Percentiles rank a stretch among this genome's conserved stretches.
These are phyloP conservation scores for Gryon sp. DNA, from an alignment of 1,140 invertebrate genomes.

Conservation along the genomic window DNA sequence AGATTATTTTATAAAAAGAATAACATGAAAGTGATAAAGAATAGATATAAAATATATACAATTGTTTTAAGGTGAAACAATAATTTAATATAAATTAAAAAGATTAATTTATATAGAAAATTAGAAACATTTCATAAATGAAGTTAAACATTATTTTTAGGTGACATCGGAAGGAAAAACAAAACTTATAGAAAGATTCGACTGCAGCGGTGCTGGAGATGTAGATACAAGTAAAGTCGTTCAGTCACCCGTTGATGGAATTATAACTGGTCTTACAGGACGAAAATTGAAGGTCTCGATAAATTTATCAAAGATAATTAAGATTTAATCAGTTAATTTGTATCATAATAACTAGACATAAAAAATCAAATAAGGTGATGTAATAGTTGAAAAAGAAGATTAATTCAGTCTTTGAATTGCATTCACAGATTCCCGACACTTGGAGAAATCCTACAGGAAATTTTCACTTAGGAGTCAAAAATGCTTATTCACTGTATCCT, in stretches of 20 bases:
- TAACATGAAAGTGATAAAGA: no score
- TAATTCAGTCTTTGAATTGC: conserved; percentile 29
- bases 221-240: conserved; percentile 93
- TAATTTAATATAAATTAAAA: no score
- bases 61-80: no score
- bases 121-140: no score
- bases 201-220: conserved; percentile 97
- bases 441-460: conserved; percentile 92
- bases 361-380: background rate
- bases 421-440: conserved; percentile 85
- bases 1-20: no score
- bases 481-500: conserved; percentile 93
- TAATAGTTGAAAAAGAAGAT: background rate
- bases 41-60: no score
- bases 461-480: conserved; percentile 92
- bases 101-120: no score
- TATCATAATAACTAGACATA: background rate
- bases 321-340: no score
- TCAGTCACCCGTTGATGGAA: conserved; percentile 84
- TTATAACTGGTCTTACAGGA: conserved; percentile 92
- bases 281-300: conserved; percentile 87
- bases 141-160: no score
- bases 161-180: conserved; percentile 91
- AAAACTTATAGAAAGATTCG: conserved; percentile 97
- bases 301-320: background rate